phyloP scores from a whole-genome alignment of 2,888 invertebrate species.

The Tipula lateralis region DNA sequence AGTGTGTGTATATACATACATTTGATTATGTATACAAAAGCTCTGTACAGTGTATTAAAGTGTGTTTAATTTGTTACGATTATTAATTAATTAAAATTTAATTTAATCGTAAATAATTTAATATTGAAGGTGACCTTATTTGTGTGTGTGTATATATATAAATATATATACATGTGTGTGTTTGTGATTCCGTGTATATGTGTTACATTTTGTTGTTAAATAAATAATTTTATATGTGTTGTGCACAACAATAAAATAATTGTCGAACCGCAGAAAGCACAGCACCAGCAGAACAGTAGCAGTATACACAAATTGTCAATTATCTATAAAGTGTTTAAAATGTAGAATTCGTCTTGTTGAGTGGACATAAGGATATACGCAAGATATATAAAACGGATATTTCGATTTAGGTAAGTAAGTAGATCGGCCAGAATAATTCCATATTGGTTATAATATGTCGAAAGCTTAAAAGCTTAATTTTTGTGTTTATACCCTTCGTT shows the following conservation, averaged over 20 bases:
- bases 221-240: background rate
- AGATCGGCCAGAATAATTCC: background rate
- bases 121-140: slow-evolving; percentile 11
- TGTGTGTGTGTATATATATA: background rate
- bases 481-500: background rate
- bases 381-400: background rate
- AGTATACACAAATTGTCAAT: background rate
- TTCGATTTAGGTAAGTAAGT: background rate
- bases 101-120: background rate
- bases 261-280: background rate
- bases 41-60: background rate
- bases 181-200: background rate
- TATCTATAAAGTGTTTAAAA: background rate
- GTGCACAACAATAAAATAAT: background rate
- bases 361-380: background rate
- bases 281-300: background rate
- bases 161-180: background rate
- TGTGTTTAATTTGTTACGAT: background rate
- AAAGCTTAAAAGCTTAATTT: background rate
- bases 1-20: background rate
- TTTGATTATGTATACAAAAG: background rate
- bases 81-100: background rate
- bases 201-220: background rate
- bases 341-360: background rate
- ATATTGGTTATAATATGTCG: background rate